A percentile compares a stretch with the other conserved stretches of the same genome.
These are phyloP conservation scores for Elegia similella DNA, from an alignment of 2,888 invertebrate genomes.

Conservation along the genomic window DNA sequence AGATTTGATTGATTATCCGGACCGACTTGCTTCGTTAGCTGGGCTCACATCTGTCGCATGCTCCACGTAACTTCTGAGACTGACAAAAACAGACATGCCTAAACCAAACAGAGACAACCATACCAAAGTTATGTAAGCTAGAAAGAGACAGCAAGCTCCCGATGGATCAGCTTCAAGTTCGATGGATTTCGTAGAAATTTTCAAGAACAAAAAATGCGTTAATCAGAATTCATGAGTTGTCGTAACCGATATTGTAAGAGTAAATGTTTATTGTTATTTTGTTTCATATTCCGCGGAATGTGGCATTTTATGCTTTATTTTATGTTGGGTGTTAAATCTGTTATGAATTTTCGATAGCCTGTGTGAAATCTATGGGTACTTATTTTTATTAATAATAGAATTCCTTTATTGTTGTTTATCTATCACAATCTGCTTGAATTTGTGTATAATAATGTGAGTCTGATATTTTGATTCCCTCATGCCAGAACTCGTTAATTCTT, in stretches of 20 bases:
- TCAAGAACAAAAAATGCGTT: conserved; percentile 38
- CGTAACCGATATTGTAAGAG: conserved; percentile 37
- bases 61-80: conserved; percentile 70
- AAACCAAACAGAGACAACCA: conserved; percentile 51
- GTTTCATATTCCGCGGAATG: conserved; percentile 28
- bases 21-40: conserved; percentile 75
- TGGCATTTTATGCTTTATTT: conserved; percentile 20
- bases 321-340: conserved; percentile 32
- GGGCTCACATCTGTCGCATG: conserved; percentile 79
- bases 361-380: background rate
- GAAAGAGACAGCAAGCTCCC: conserved; percentile 50
- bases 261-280: conserved; percentile 22
- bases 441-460: too few relatives aligned
- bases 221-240: conserved; percentile 44
- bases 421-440: too few relatives aligned
- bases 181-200: conserved; percentile 53
- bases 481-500: too few relatives aligned
- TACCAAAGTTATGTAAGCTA: conserved; percentile 33
- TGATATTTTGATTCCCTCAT: too few relatives aligned
- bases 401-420: too few relatives aligned
- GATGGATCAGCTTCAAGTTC: conserved; percentile 50
- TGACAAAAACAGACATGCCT: conserved; percentile 70
- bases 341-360: background rate
- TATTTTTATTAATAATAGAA: too few relatives aligned
- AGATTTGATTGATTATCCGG: conserved; percentile 78